These are phyloP conservation scores for Catonia carolina DNA, from an alignment of 2,888 invertebrate genomes.

Conservation along the genomic window DNA sequence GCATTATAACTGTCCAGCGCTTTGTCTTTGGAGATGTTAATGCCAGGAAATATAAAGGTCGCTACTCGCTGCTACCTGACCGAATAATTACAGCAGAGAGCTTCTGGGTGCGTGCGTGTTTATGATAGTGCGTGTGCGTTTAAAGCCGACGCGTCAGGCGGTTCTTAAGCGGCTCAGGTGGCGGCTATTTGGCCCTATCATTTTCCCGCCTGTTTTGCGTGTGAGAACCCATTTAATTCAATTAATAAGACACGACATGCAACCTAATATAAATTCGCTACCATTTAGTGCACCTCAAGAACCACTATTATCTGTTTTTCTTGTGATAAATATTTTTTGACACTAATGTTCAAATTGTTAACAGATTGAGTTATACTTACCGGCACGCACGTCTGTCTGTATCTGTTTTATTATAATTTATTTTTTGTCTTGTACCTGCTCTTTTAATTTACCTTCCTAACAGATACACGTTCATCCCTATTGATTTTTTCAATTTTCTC, in stretches of 20 bases:
- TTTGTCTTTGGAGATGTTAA: no score
- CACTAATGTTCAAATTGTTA: conserved; percentile 11
- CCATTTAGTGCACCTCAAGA: background rate
- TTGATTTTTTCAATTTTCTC: no score
- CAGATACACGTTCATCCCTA: no score
- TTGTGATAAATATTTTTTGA: conserved; percentile 11
- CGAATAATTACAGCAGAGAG: background rate
- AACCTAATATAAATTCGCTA: conserved; percentile 9
- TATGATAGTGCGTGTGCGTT: background rate
- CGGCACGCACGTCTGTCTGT: background rate
- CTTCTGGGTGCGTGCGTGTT: background rate
- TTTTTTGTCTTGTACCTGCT: no score
- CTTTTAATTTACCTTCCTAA: no score
- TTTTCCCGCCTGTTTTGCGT: conserved; percentile 29
- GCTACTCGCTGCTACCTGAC: conserved; percentile 2
- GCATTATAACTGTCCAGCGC: no score
- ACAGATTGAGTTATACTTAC: conserved; percentile 10
- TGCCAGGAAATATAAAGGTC: no score
- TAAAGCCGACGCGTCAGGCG: background rate
- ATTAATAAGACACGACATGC: conserved; percentile 27
- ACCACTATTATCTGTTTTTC: conserved; percentile 3
- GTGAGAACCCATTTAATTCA: conserved; percentile 32
- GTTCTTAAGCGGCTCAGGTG: background rate
- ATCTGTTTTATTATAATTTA: no score
- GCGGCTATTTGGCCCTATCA: conserved; percentile 27